A percentile compares a stretch with the other conserved stretches of the same genome.
Evolutionary conservation across 92 coral and sea anemone species (phyloP).

Genomic region (Parazoanthus atlanticus): DNA sequence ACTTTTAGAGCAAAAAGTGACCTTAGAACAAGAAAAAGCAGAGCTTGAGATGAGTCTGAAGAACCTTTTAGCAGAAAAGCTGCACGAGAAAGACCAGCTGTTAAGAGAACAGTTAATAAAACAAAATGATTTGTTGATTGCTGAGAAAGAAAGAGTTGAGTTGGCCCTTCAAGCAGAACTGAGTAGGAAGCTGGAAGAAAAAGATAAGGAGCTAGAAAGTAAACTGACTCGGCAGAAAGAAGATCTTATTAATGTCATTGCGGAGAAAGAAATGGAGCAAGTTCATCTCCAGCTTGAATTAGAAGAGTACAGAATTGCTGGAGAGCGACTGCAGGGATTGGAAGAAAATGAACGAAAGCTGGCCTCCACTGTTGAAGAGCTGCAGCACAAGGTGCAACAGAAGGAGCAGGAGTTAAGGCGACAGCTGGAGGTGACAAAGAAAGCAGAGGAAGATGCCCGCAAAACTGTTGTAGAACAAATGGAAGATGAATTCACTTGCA

Average conservation of each 20-base stretch:
- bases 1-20: slow-evolving; percentile 80
- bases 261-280: slow-evolving; percentile 85
- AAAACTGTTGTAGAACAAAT: slow-evolving; percentile 91
- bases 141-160: slow-evolving; percentile 87
- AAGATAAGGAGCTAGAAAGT: slow-evolving; percentile 87
- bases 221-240: slow-evolving; percentile 75
- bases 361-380: slow-evolving; percentile 74
- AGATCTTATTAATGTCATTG: slow-evolving; percentile 78
- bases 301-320: slow-evolving; percentile 70
- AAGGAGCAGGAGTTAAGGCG: slow-evolving; percentile 79
- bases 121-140: slow-evolving; percentile 83
- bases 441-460: slow-evolving; percentile 84
- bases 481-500: slow-evolving; percentile 99
- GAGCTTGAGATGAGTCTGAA: slow-evolving; percentile 77
- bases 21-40: slow-evolving; percentile 74
- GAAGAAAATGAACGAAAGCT: slow-evolving; percentile 84
- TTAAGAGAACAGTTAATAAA: slow-evolving; percentile 74
- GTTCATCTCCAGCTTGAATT: slow-evolving; percentile 68
- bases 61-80: slow-evolving; percentile 69
- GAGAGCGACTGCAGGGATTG: slow-evolving; percentile 75
- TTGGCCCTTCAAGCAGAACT: slow-evolving; percentile 77
- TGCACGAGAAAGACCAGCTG: slow-evolving; percentile 74
- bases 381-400: slow-evolving; percentile 72
- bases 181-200: slow-evolving; percentile 81
- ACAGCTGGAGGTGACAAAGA: slow-evolving; percentile 89